Conservation (phyloP, 2,797 vertebrate genomes). For the Mormyrops attenuatus region DNA sequence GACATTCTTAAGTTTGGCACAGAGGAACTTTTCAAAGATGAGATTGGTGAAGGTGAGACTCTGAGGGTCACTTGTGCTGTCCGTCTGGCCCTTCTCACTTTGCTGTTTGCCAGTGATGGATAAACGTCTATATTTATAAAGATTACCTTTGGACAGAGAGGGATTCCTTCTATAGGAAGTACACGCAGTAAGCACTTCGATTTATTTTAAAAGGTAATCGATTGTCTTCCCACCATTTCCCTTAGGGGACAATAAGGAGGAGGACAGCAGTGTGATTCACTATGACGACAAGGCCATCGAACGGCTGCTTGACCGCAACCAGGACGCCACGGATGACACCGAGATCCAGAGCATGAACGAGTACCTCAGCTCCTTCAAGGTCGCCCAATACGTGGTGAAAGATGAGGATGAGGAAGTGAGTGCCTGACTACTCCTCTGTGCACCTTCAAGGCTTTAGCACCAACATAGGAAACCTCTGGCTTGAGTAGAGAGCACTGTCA, state of each 20-base stretch:
- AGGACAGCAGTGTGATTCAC: slow-evolving; percentile 95
- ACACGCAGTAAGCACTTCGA: neutral
- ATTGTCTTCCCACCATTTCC: neutral
- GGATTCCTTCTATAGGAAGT: neutral
- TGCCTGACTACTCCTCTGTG: slow-evolving; percentile 13
- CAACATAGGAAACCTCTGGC: neutral
- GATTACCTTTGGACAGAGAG: neutral
- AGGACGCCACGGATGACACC: slow-evolving; percentile 88
- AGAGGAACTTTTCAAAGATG: slow-evolving; percentile 93
- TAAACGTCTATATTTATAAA: neutral
- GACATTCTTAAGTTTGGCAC: slow-evolving; percentile 98
- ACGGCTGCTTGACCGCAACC: slow-evolving; percentile 86
- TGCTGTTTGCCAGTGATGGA: neutral
- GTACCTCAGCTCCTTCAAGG: slow-evolving; percentile 97
- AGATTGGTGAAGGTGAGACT: slow-evolving; percentile 73
- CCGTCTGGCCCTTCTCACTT: neutral
- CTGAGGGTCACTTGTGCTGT: neutral
- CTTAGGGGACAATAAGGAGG: slow-evolving; percentile 88
- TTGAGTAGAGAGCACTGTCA: neutral
- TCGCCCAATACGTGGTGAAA: slow-evolving; percentile 96
- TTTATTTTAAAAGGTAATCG: neutral
- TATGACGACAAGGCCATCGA: slow-evolving; percentile 95
- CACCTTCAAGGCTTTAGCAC: neutral
- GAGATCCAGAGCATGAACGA: slow-evolving; percentile 99
- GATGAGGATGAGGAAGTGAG: slow-evolving; percentile 94